Conservation (phyloP, 2,888 invertebrate species). For the Noctua comes region DNA sequence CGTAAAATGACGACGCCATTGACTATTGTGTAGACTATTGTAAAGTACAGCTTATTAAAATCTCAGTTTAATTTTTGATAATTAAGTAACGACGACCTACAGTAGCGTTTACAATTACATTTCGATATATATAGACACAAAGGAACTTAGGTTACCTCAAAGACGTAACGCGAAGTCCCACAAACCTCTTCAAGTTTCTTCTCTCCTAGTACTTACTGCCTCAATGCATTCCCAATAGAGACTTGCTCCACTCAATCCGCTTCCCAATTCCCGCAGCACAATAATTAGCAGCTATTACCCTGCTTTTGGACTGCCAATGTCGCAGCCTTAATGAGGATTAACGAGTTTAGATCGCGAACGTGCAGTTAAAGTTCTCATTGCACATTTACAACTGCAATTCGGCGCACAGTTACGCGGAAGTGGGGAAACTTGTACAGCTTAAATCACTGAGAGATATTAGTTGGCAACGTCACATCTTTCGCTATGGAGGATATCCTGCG, state of each 20-base stretch:
- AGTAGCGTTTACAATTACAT: background rate
- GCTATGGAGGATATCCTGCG: constrained; percentile 42
- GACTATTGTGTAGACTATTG: too few relatives aligned
- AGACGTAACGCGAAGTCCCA: background rate
- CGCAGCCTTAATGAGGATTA: constrained; percentile 59
- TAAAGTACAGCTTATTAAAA: background rate
- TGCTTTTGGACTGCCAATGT: constrained; percentile 35
- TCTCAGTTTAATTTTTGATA: background rate
- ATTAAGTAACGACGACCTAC: background rate
- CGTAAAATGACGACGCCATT: background rate
- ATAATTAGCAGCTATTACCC: constrained; percentile 43
- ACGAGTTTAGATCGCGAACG: constrained; percentile 57
- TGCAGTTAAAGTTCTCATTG: constrained; percentile 59
- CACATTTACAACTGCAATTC: constrained; percentile 61
- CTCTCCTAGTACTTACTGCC: background rate
- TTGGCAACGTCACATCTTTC: constrained; percentile 46
- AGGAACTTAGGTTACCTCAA: background rate
- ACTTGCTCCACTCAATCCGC: background rate
- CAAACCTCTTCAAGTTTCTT: background rate
- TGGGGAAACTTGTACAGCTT: constrained; percentile 53
- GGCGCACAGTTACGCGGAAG: constrained; percentile 51
- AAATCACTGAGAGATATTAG: constrained; percentile 58
- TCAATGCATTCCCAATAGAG: constrained; percentile 7
- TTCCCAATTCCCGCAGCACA: constrained; percentile 24
- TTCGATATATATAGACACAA: background rate